Evolutionary conservation across 2,888 invertebrate species (phyloP).

Genomic region (Rhodophaea formosa): DNA sequence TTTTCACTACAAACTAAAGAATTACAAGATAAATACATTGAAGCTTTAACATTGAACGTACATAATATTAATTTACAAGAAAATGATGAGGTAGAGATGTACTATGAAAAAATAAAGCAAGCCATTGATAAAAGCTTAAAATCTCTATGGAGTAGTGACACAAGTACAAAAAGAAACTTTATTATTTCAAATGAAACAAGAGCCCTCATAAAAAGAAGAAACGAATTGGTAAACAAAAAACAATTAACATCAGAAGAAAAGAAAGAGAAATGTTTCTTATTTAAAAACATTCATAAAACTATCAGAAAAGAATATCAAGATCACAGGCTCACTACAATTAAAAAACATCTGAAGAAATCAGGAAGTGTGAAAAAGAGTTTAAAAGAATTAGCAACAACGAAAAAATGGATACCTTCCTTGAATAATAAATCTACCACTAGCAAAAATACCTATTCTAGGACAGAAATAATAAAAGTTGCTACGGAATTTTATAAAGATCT

Average conservation of each 20-base stretch:
- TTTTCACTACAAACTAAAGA: background rate
- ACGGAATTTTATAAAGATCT: too few relatives aligned
- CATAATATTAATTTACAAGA: background rate
- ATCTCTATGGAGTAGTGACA: background rate
- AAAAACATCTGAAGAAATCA: slow-evolving; percentile 17
- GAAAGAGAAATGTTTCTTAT: slow-evolving; percentile 1
- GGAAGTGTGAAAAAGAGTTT: slow-evolving; percentile 18
- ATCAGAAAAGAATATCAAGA: too few relatives aligned
- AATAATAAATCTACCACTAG: too few relatives aligned
- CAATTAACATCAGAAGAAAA: background rate
- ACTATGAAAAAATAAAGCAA: slow-evolving; percentile 1
- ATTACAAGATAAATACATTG: background rate
- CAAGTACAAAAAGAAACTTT: background rate
- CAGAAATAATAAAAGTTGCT: too few relatives aligned
- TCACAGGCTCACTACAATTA: background rate
- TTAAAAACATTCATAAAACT: too few relatives aligned
- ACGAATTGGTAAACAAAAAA: background rate
- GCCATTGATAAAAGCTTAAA: background rate
- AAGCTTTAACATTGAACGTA: background rate
- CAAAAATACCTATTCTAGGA: too few relatives aligned
- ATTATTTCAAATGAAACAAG: background rate
- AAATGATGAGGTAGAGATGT: background rate
- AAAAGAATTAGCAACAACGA: slow-evolving; percentile 12
- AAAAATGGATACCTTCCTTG: slow-evolving; percentile 16
- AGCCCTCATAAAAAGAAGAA: background rate